Evolutionary conservation across 2,888 invertebrate genomes (phyloP).

Genomic region (Apodemia mormo): DNA sequence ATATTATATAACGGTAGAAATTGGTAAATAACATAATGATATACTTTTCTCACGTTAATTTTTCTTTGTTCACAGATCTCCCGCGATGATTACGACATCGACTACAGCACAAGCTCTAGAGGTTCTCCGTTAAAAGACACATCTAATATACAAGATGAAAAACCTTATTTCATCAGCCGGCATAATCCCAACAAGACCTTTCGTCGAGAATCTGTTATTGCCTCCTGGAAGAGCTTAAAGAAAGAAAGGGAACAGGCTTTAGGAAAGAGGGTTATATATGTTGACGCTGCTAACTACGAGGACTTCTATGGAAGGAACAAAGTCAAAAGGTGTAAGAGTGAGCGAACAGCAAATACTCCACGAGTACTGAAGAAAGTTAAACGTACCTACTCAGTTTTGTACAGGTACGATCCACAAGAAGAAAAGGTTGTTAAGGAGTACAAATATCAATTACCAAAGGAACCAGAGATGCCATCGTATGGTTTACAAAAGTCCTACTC

Average conservation of each 20-base stretch:
- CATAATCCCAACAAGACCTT: conserved; percentile 77
- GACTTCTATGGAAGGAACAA: conserved; percentile 73
- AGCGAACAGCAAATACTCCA: conserved; percentile 58
- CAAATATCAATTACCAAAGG: conserved; percentile 67
- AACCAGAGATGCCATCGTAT: conserved; percentile 43
- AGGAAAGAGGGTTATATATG: conserved; percentile 69
- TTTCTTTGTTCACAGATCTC: conserved; percentile 68
- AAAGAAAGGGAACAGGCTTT: conserved; percentile 74
- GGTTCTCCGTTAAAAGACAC: conserved; percentile 74
- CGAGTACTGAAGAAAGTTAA: conserved; percentile 68
- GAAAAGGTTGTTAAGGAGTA: conserved; percentile 76
- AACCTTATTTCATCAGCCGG: conserved; percentile 69
- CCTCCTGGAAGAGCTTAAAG: conserved; percentile 76
- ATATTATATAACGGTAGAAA: not conserved
- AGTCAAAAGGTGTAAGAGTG: conserved; percentile 75
- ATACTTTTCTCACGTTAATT: conserved; percentile 24
- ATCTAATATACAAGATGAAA: conserved; percentile 70
- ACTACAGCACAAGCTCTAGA: conserved; percentile 69
- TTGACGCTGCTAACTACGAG: conserved; percentile 68
- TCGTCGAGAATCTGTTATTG: conserved; percentile 75
- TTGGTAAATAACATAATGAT: not conserved
- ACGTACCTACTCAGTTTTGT: conserved; percentile 71
- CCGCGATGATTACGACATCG: conserved; percentile 72
- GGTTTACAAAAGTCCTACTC: conserved; percentile 63
- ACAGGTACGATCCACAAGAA: conserved; percentile 71